These are phyloP conservation scores for Gastrophysa polygoni DNA, from an alignment of 2,888 invertebrate genomes.

Conservation along the genomic window DNA sequence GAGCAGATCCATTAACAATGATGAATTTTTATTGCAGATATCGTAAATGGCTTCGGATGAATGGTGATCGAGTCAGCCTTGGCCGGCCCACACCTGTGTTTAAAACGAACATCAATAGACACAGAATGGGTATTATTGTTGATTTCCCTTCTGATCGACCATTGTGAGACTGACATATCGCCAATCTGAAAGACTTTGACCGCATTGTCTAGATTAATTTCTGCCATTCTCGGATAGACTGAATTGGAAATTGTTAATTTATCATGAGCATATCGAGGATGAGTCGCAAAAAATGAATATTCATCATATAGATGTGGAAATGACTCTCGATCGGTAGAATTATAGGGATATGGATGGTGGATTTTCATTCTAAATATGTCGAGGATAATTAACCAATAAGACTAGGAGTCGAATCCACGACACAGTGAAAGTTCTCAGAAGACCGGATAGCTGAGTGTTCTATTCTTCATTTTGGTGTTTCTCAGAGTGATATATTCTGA, in stretches of 20 bases:
- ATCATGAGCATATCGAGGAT: not conserved
- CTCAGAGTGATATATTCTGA: too few species aligned
- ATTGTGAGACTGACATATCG: conserved; percentile 49
- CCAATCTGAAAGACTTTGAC: conserved; percentile 43
- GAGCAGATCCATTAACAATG: not conserved
- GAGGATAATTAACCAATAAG: not conserved
- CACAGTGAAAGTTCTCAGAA: too few species aligned
- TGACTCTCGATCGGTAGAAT: not conserved
- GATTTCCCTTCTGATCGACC: conserved; percentile 35
- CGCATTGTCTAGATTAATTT: conserved; percentile 40
- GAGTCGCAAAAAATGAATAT: not conserved
- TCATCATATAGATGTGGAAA: not conserved
- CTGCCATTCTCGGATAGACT: conserved; percentile 10
- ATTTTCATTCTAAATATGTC: not conserved
- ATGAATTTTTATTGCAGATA: not conserved
- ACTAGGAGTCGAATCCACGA: too few species aligned
- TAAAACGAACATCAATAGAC: conserved; percentile 49
- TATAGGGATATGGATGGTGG: not conserved
- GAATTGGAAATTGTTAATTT: not conserved
- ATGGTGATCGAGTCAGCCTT: conserved; percentile 48
- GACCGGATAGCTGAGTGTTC: too few species aligned
- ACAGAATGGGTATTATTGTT: conserved; percentile 46
- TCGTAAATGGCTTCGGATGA: conserved; percentile 41
- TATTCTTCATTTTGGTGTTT: too few species aligned
- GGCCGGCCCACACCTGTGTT: conserved; percentile 48